A percentile compares a stretch with the other conserved stretches of the same genome.
Evolutionary conservation across 2,113 vertebrate genomes (phyloP).

Genomic region (cattle (Bos taurus)): ARS-UCD2.0 NC_037342.1:76025501-76026000

Average conservation of each 20-base stretch:
- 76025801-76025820: conserved; percentile 64
- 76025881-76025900: background rate
- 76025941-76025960: conserved; percentile 26
- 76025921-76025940: conserved; percentile 28
- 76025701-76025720: conserved; percentile 80
- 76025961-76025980: conserved; percentile 22
- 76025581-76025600: conserved; percentile 70
- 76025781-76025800: conserved; percentile 69
- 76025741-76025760: conserved; percentile 74
- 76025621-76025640: conserved; percentile 65
- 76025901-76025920: conserved; percentile 1
- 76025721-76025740: conserved; percentile 77
- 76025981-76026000: conserved; percentile 22
- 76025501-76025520: conserved; percentile 84
- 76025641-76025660: conserved; percentile 74
- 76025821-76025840: conserved; percentile 14
- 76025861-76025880: background rate
- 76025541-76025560: conserved; percentile 78
- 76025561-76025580: conserved; percentile 78
- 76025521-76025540: conserved; percentile 82
- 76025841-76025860: background rate
- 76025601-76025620: conserved; percentile 71
- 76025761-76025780: conserved; percentile 52
- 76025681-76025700: conserved; percentile 75
- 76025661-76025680: conserved; percentile 67